Evolutionary conservation across 2,113 vertebrate genomes (phyloP), one percentile per base, ranked within the genome.

Genomic region (Merops nubicus): DNA sequence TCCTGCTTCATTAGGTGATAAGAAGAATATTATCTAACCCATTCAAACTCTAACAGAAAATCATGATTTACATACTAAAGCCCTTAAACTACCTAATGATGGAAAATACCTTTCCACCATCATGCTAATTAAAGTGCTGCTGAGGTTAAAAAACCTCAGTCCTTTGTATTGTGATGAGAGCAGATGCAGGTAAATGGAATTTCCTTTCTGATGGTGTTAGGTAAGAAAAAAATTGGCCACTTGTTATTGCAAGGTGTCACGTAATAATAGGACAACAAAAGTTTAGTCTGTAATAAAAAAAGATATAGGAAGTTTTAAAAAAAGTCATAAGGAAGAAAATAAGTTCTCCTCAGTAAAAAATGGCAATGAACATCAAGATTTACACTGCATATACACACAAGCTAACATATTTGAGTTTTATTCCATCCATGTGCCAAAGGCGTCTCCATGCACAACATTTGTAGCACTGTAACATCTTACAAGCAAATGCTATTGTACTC

Each of bases 141-240:
- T 64, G 47, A 89, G 86, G 73, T 74, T 91, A 78, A 83, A 47
- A 93, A 95, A 70, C 6, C 36, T 28, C 36, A 60, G 1, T 84
- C 63, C 54, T 94, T 88, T 89, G 54, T 89, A 74, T 29, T 81
- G 21, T 63, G 60, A 67, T 77, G 45, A 86, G 31, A 93, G 42
- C 83, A 92, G 29, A 86, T 70, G 34, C 18, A 84, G 51, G 54
- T 45, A 95, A 89, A 96, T 77, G 86, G 50, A 91, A 93, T 96
- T 93, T 93, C 45, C 51, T 81, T 92, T 93, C 64, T 84, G 73
- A 77, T 70, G 47, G 33, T 36, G 8, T 50, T 81, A 54, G 60
- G 42, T 77, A 77, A 91, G 84, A 91, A 29, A 29, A 81, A 84
- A 96, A 94, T 94, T 83, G 67, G 38, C 76, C 34, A 72, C 73